A percentile compares a stretch with the other conserved stretches of the same genome.
Evolutionary conservation across 2,797 vertebrate genomes (phyloP).

Genomic region (Meda fulgida): DNA sequence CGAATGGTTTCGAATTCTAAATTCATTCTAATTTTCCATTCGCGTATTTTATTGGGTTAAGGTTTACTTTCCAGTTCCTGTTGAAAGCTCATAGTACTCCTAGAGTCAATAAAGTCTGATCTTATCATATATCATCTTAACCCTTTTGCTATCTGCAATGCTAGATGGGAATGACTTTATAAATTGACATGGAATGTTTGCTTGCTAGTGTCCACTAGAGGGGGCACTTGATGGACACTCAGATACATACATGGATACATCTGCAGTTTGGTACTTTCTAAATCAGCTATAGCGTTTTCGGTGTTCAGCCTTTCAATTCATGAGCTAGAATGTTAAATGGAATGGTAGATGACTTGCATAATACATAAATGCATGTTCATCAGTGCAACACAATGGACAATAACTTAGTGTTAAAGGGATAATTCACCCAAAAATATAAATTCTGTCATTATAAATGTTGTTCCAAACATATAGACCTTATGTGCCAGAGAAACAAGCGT

Average conservation of each 20-base stretch:
- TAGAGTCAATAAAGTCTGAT: neutral
- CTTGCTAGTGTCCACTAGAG: constrained; percentile 60
- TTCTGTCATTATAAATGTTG: too few relatives aligned
- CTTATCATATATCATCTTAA: neutral
- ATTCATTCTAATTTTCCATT: neutral
- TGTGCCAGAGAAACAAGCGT: too few relatives aligned
- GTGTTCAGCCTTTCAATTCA: neutral
- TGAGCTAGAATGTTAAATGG: neutral
- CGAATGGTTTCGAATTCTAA: neutral
- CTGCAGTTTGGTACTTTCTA: neutral
- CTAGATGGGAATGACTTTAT: neutral
- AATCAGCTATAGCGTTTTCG: neutral
- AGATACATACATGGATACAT: neutral
- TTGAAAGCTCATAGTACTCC: neutral
- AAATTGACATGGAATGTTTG: neutral
- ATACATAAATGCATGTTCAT: neutral
- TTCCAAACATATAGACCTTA: too few relatives aligned
- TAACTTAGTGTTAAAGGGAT: neutral
- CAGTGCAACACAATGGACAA: neutral
- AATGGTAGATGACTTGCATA: neutral
- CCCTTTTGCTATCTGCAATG: neutral
- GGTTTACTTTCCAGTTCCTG: neutral
- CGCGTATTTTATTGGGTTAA: neutral
- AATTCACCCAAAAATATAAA: neutral
- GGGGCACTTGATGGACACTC: constrained; percentile 59